Conservation (phyloP, 2,888 invertebrate genomes). For the Agapostemon virescens region DNA sequence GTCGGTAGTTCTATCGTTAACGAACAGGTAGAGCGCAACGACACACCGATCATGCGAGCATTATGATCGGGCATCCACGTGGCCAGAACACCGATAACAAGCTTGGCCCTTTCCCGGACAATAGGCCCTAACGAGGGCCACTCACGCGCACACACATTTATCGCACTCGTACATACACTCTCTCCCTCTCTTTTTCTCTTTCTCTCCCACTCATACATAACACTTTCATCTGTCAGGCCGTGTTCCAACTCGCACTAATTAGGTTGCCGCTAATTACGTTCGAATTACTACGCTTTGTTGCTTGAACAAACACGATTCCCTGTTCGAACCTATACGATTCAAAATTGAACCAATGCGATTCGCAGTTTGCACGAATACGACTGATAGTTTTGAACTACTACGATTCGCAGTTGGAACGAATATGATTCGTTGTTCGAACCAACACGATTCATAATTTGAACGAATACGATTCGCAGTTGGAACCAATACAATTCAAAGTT, state of each 20-base stretch:
- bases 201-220: conserved; percentile 7
- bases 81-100: conserved; percentile 3
- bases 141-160: conserved; percentile 27
- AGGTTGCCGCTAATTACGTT: conserved; percentile 18
- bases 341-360: too few relatives aligned
- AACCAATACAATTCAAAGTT: too few relatives aligned
- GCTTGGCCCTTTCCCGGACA: conserved; percentile 25
- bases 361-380: too few relatives aligned
- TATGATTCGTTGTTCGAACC: conserved; percentile 18
- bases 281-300: too few relatives aligned
- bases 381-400: too few relatives aligned
- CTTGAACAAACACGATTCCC: too few relatives aligned
- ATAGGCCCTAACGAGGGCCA: conserved; percentile 36
- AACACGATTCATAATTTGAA: too few relatives aligned
- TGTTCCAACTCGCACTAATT: conserved; percentile 71
- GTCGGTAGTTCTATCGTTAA: background rate
- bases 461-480: too few relatives aligned
- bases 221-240: conserved; percentile 55
- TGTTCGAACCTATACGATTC: too few relatives aligned
- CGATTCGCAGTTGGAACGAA: too few relatives aligned
- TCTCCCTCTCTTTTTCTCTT: background rate
- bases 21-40: background rate
- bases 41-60: background rate
- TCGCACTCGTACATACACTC: too few relatives aligned
- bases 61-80: background rate